Base-by-base conservation (phyloP, 2,888 invertebrate species). In the Catocala fraxini region DNA sequence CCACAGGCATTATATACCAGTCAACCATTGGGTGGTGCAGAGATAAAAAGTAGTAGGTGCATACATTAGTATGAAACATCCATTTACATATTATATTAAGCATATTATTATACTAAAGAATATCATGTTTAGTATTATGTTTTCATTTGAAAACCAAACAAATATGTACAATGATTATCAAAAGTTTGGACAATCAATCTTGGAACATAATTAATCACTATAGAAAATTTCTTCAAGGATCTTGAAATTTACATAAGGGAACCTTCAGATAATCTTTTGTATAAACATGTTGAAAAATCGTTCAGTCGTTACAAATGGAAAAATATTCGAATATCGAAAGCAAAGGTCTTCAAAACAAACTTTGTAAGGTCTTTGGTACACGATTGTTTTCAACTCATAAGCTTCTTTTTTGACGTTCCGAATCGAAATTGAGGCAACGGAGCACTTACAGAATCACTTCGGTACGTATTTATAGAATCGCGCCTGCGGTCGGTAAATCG, bases 271-370 rank as follows among this genome's bases (percentile, higher is more conserved):
- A 55, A 55, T 49, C 12, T 42, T 34, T 42, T 15, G 15, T 34
- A 55, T 35, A 55, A 56, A 54, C 34, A 59, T 54, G 46, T 60
- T 51, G 41, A 54, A 35, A 59, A 55, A 35, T 51, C 10, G 57
- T 43, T 34, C 51, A 45, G 5, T 51, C 51, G 12, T 51, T 51
- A 49, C 35, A 34, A 35, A 51, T 51, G 51, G 51, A 13, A 51
- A 51, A 35, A 35, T 11, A 13, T 51, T 33, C 48, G 6, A 11
- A 51, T 15, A 4, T 13, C 6, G 9, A 9, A 2, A 13, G 12
- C 45, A 6, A 46, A 46, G 46, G 11, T 7, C 11, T 46, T 46
- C 7, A 15, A 15, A 46, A 9, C 46, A 15, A 34, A 48, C 11
- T n/a, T 15, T 46, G 45, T 15, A 46, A 46, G 45, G 13, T 9